Base-by-base conservation (phyloP, 2,888 invertebrate species). In the Lasioglossum marginatum region DNA sequence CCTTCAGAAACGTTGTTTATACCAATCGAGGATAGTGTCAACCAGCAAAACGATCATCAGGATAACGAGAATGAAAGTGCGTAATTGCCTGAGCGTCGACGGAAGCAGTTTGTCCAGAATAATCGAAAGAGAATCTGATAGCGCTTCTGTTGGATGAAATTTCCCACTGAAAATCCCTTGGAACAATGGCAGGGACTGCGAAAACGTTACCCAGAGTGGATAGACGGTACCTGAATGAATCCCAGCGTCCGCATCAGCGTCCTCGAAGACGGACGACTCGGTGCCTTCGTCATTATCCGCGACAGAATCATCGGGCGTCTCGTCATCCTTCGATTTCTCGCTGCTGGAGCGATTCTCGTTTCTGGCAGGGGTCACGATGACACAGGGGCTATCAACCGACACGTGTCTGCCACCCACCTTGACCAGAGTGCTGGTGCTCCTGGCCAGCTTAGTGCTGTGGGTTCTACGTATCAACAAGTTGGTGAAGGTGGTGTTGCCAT, bases 391-490 rank as follows among this genome's bases (percentile, higher is more conserved):
- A 70, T 92, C 93, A 0, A 87, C 82, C 45, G 92, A 90, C 10
- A 90, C 92, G 79, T 94, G 93, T 74, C 92, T 91, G 52, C 85
- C 91, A n/a, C 91, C 89, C 52, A 92, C 82, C 79, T 93, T 93
- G 37, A 93, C 92, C 81, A 94, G 81, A 16, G 94, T 92, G 82
- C 93, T 93, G 92, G 97, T 97, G 91, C 97, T 97, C 83, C 97
- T 96, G 1, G 97, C 97, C 74, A 97, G 93, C 93, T 97, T 97
- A 2, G 97, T 97, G 89, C 97, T 97, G 92, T 97, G 97, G 8
- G 97, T 97, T 81, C 97, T 96, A 19, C 97, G 96, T 91, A 97
- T 97, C 90, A 97, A 88, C 87, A 97, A 90, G 88, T 93, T 94
- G 16, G 93, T 92, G 34, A 94, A 92, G 10, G 91, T 91, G 34